Evolutionary conservation across 2,888 invertebrate species (phyloP), one percentile per base, ranked within the genome.

Genomic region (Acrobeloides nanus): DNA sequence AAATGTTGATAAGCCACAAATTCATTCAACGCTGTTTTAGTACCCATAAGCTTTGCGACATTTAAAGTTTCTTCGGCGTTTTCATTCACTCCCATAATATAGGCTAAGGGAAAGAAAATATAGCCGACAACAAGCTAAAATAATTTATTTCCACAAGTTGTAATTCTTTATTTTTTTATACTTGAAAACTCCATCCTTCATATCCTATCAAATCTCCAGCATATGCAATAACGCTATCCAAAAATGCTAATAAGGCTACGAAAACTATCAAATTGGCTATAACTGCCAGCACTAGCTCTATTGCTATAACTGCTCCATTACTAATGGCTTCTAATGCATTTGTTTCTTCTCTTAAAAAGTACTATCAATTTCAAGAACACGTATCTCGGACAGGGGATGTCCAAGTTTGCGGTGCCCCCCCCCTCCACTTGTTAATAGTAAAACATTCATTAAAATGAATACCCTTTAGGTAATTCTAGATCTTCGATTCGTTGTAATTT

Each of bases 221-320:
- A 85, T 89, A 95, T 2, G 80, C 81, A 6, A 92, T 77, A 0
- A 87, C 68, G 0, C 83, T 83, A 75, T 93, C 88, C 0, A 88
- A 60, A 71, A 93, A 87, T 1, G 86, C 82, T 3, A 95, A 80
- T 54, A 89, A 82, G 0, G 92, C 83, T 0, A 93, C 82, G 70
- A 92, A 90, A 0, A 90, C 89, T 45, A 95, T 84, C 12, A 95
- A 80, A 67, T 90, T 92, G 7, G 90, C 88, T 4, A 86, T 81
- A 53, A 95, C 88, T 59, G 87, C 87, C 7, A 86, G 79, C 8
- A 92, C 82, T 2, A 95, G 79, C 0, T 82, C 79, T 3, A 88
- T 83, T 1, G 86, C 89, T 64, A 83, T 82, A 8, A 82, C 79
- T 0, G 89, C 90, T 0, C 95, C 95, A 65, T 85, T 84, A 1